Conservation (phyloP, 1,140 invertebrate genomes). For the Bombus superbus region DNA sequence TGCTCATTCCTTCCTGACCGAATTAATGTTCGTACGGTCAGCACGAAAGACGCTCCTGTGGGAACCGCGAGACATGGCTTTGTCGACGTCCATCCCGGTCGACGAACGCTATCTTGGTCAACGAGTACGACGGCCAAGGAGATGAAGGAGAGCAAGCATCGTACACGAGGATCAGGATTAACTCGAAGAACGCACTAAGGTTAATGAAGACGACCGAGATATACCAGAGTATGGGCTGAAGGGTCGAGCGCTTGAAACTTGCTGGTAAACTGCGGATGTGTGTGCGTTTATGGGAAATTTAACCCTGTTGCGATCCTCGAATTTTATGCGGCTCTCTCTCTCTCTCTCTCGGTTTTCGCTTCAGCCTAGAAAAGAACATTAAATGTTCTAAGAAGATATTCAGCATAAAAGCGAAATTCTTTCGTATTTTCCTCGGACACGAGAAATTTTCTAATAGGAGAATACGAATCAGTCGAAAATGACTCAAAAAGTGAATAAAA, state of each 20-base stretch:
- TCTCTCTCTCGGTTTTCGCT: too few relatives aligned
- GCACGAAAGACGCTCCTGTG: conserved; percentile 71
- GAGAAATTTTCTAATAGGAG: too few relatives aligned
- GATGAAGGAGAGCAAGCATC: conserved; percentile 11
- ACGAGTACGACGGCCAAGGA: conserved; percentile 8
- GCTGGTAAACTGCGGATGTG: too few relatives aligned
- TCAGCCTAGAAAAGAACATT: too few relatives aligned
- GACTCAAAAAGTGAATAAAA: not conserved
- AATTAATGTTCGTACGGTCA: conserved; percentile 61
- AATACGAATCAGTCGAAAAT: too few relatives aligned
- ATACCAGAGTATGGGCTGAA: not conserved
- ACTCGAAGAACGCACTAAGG: conserved; percentile 2
- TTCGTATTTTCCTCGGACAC: too few relatives aligned
- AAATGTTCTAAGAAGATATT: not conserved
- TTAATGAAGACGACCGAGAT: conserved; percentile 10
- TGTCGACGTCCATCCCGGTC: conserved; percentile 46
- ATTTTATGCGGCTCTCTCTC: not conserved
- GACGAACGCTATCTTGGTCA: conserved; percentile 28
- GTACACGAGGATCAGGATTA: not conserved
- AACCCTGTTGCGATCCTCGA: not conserved
- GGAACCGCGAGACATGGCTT: conserved; percentile 55
- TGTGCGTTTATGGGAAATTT: not conserved
- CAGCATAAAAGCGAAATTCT: not conserved
- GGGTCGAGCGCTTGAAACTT: not conserved
- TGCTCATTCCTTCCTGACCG: conserved; percentile 49